phyloP scores from a whole-genome alignment of 2,888 invertebrate species.

The Gisinianus flammeolus region DNA sequence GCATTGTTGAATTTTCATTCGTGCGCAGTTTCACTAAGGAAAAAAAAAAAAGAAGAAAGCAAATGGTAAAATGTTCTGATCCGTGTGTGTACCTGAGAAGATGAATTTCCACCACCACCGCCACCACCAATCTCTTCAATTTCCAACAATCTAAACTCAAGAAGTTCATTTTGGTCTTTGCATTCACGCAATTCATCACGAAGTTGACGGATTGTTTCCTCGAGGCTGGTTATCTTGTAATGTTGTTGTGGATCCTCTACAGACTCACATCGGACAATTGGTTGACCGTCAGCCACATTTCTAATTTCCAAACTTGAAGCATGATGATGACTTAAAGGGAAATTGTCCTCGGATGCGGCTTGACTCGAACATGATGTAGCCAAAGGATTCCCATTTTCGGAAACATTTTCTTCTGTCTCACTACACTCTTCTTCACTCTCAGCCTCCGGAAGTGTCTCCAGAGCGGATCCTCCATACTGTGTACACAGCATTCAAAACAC shows the following conservation, averaged over 20 bases:
- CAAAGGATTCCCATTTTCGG: slow-evolving; percentile 34
- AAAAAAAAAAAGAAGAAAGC: no score
- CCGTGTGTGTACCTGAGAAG: slow-evolving; percentile 23
- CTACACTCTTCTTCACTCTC: slow-evolving; percentile 49
- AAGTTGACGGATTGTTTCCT: slow-evolving; percentile 61
- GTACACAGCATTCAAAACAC: slow-evolving; percentile 16
- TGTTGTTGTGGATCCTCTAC: slow-evolving; percentile 26
- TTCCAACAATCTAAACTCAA: slow-evolving; percentile 79
- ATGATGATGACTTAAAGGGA: slow-evolving; percentile 30
- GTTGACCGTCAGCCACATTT: slow-evolving; percentile 27
- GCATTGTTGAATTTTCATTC: no score
- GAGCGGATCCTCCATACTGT: slow-evolving; percentile 52
- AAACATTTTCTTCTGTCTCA: slow-evolving; percentile 34
- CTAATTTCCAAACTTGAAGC: slow-evolving; percentile 33
- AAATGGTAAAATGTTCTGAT: no score
- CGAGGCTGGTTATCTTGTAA: slow-evolving; percentile 50
- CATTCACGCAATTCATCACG: slow-evolving; percentile 74
- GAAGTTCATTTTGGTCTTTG: slow-evolving; percentile 78
- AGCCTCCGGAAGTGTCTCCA: slow-evolving; percentile 58
- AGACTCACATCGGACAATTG: slow-evolving; percentile 26
- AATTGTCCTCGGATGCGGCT: slow-evolving; percentile 23
- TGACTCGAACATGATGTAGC: slow-evolving; percentile 43
- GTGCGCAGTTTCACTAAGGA: no score
- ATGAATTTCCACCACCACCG: slow-evolving; percentile 22
- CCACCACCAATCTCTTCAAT: slow-evolving; percentile 68